Evolutionary conservation across 2,113 vertebrate species (phyloP), one percentile per base, ranked within the genome.

Genomic region (Pangasianodon gigas): DNA sequence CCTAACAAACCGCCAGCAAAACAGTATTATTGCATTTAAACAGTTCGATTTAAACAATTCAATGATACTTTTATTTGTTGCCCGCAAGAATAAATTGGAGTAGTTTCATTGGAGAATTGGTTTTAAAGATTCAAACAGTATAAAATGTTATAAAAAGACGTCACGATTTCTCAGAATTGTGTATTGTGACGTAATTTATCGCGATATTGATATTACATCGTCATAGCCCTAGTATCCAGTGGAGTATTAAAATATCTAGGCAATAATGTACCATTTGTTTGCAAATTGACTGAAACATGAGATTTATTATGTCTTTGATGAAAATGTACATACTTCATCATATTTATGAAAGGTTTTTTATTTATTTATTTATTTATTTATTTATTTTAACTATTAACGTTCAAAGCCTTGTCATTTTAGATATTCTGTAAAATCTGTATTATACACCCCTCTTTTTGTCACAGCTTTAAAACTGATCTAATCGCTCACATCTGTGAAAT

Each of bases 401-500:
- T 6, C 14, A 16, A 7, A n/a, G 8, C 4, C n/a, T 69, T 6
- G 69, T 19, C 69, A 19, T 19, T 46, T 46, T 4, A 1, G 9
- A 29, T 51, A 29, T 79, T 79, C 24, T 79, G 44, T 29, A 2
- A 51, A 79, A 51, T 77, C 41, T 9, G 19, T 71, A 2, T 19
- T 41, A 1, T 4, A 67, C 29, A 32, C 11, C 54, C 9, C 6
- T 75, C 6, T 46, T 21, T 44, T 75, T 75, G 14, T 75, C 69
- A 2, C 19, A 74, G 32, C 32, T 74, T 85, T 24, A 65, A 37
- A 37, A 48, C 11, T 11, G 56, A 48, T 21, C 80, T 60, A 19
- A 48, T 79, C 71, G 86, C 74, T 81, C 67, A 88, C 88, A 65
- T 88, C 74, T 77, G 26, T 54, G 86, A 92, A 90, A 93, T 93